Evolutionary conservation across 1,140 invertebrate species (phyloP).

Genomic region (Diploscapter pachys): DNA sequence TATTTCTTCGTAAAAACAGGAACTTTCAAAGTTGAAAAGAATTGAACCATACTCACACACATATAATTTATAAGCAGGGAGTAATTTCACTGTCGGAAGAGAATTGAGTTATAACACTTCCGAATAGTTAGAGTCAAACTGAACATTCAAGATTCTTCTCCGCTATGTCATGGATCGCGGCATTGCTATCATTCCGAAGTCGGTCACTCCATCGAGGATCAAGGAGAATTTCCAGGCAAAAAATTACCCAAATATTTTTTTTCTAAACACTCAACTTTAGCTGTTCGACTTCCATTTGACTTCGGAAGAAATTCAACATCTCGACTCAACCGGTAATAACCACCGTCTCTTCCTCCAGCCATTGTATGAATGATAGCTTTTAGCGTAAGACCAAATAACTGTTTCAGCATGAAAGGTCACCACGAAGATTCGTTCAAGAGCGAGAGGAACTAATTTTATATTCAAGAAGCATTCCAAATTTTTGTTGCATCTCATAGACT

Average conservation of each 20-base stretch:
- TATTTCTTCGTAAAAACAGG: background rate
- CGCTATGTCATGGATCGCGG: conserved; percentile 49
- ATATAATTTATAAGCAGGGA: too few species aligned
- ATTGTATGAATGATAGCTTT: conserved; percentile 23
- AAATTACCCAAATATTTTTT: conserved; percentile 20
- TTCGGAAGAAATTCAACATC: conserved; percentile 39
- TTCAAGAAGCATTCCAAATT: too few species aligned
- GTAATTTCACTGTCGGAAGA: too few species aligned
- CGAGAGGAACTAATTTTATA: conserved; percentile 26
- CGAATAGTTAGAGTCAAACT: conserved; percentile 30
- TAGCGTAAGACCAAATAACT: background rate
- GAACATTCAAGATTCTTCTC: conserved; percentile 42
- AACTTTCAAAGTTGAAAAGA: too few species aligned
- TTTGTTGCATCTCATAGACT: too few species aligned
- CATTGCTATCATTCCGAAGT: conserved; percentile 61
- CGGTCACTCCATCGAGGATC: conserved; percentile 57
- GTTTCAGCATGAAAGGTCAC: conserved; percentile 36
- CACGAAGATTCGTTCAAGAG: conserved; percentile 38
- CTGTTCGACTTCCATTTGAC: conserved; percentile 47
- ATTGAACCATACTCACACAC: too few species aligned
- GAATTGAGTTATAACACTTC: background rate
- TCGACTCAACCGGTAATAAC: conserved; percentile 28
- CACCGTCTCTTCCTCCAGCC: conserved; percentile 40
- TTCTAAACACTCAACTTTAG: conserved; percentile 56
- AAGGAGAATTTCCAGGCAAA: conserved; percentile 58